Percentiles rank a stretch among this genome's conserved stretches.
Conservation (phyloP, 2,797 vertebrate genomes). For the Paedocypris micromegethes region DNA sequence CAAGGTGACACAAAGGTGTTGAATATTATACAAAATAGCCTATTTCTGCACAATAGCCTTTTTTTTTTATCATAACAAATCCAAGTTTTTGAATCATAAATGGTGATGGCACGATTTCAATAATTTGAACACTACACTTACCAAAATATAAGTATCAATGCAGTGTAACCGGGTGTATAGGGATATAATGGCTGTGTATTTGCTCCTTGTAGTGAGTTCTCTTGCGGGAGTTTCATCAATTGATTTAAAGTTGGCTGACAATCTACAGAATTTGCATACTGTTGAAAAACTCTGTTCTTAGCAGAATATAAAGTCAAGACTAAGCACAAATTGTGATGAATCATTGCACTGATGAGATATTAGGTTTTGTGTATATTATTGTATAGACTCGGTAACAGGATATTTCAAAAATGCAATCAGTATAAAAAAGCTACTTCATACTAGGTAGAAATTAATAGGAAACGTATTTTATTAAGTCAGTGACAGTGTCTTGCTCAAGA, state of each 20-base stretch:
- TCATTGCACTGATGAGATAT: conserved; percentile 2
- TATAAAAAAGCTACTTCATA: too few relatives aligned
- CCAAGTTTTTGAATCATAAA: too few relatives aligned
- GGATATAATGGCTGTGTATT: not conserved
- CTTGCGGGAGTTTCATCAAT: conserved; percentile 8
- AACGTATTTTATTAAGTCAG: too few relatives aligned
- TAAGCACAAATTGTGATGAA: conserved; percentile 22
- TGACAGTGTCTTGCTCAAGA: too few relatives aligned
- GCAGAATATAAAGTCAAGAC: not conserved
- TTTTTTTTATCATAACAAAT: too few relatives aligned
- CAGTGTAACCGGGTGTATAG: not conserved
- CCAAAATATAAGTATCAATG: conserved; percentile 3
- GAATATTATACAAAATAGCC: too few relatives aligned
- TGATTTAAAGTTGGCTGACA: conserved; percentile 23
- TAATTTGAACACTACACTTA: not conserved
- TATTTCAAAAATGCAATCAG: too few relatives aligned
- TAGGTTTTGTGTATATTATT: not conserved
- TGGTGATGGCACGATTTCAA: too few relatives aligned
- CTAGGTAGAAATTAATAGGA: too few relatives aligned
- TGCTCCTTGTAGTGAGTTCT: not conserved
- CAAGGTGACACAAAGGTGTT: too few relatives aligned
- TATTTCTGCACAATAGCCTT: too few relatives aligned
- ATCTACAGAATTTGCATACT: conserved; percentile 3
- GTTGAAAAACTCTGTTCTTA: conserved; percentile 10
- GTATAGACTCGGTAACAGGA: too few relatives aligned